phyloP scores from a whole-genome alignment of 2,113 vertebrate genomes.

The Pogonocichla stellata region DNA sequence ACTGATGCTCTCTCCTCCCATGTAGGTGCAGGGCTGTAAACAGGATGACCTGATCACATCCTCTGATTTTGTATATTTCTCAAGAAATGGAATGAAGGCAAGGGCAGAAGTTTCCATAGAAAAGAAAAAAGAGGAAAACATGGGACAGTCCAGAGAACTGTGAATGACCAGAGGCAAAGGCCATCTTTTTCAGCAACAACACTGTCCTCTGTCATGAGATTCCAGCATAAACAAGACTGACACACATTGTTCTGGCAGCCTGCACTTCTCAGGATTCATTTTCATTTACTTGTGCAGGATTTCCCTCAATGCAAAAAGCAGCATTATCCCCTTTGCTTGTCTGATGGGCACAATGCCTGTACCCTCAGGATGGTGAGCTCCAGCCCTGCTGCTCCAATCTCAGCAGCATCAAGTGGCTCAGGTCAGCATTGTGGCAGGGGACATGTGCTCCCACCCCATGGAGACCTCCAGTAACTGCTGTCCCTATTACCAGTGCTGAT shows the following conservation, averaged over 20 bases:
- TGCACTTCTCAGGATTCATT: background rate
- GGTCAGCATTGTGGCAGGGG: background rate
- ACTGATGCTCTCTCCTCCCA: background rate
- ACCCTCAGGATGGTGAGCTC: background rate
- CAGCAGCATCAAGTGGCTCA: background rate
- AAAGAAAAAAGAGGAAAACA: background rate
- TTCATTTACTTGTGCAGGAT: background rate
- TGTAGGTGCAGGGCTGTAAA: background rate
- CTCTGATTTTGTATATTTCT: background rate
- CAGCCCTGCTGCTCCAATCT: background rate
- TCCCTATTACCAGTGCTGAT: too few species aligned
- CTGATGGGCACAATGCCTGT: background rate
- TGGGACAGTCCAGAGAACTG: background rate
- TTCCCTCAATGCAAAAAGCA: background rate
- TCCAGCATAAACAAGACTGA: background rate
- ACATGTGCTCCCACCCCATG: background rate
- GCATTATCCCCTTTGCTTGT: background rate
- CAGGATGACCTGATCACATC: background rate
- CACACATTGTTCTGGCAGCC: background rate
- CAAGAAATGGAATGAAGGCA: background rate
- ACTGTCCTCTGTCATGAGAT: background rate
- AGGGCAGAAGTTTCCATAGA: background rate
- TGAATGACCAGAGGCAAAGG: background rate
- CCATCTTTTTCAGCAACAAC: background rate
- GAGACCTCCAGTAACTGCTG: background rate